Evolutionary conservation across 2,797 vertebrate genomes (phyloP).

Genomic region (Morus bassanus): DNA sequence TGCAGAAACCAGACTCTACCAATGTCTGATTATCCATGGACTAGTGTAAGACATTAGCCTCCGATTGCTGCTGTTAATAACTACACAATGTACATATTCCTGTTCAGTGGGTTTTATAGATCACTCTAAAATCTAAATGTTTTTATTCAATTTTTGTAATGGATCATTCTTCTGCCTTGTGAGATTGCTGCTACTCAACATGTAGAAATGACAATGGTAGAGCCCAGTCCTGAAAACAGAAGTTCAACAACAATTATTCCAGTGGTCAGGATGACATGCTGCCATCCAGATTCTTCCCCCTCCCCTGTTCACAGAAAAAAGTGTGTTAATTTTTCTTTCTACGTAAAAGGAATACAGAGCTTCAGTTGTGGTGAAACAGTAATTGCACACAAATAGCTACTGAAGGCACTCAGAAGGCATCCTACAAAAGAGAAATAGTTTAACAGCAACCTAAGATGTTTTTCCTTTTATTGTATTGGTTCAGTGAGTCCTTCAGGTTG

Average conservation of each 20-base stretch:
- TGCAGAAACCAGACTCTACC: background rate
- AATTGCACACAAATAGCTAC: background rate
- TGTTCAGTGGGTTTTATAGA: conserved; percentile 41
- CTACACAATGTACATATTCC: conserved; percentile 68
- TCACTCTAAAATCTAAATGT: conserved; percentile 18
- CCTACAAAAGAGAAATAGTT: background rate
- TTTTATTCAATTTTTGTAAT: conserved; percentile 4
- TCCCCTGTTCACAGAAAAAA: background rate
- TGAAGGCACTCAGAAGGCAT: background rate
- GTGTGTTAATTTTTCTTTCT: background rate
- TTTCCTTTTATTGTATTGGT: background rate
- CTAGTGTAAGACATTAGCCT: conserved; percentile 16
- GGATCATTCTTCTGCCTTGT: background rate
- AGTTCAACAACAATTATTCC: background rate
- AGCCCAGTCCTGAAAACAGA: background rate
- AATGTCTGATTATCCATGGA: conserved; percentile 11
- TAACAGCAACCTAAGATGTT: background rate
- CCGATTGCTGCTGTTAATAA: conserved; percentile 9
- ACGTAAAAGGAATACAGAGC: background rate
- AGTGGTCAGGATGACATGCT: background rate
- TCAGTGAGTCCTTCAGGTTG: background rate
- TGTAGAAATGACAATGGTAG: background rate
- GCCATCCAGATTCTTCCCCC: background rate
- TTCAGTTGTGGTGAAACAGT: background rate
- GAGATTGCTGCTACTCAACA: background rate